Conservation (phyloP, 2,888 invertebrate species). For the Stenurella melanura region DNA sequence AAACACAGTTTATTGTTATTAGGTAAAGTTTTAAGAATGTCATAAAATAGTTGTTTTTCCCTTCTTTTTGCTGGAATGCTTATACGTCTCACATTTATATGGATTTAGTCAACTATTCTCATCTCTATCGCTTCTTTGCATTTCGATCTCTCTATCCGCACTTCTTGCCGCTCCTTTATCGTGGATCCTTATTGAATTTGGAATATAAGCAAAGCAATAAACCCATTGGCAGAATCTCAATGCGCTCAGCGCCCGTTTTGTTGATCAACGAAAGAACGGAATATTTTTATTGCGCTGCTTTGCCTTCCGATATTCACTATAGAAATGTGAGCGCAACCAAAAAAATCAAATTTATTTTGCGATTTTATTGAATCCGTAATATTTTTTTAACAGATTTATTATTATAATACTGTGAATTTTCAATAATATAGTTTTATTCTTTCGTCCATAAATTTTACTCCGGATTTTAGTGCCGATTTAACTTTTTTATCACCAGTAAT, state of each 20-base stretch:
- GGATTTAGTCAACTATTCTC: constrained; percentile 46
- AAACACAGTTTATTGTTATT: constrained; percentile 48
- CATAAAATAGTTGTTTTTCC: constrained; percentile 34
- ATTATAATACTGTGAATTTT: background rate
- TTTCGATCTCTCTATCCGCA: constrained; percentile 56
- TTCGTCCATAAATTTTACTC: background rate
- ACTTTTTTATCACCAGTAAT: background rate
- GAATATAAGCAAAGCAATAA: constrained; percentile 72
- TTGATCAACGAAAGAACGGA: constrained; percentile 64
- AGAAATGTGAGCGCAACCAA: constrained; percentile 50
- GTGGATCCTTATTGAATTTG: constrained; percentile 70
- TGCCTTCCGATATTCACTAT: constrained; percentile 56
- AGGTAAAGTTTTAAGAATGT: constrained; percentile 42
- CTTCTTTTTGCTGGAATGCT: constrained; percentile 34
- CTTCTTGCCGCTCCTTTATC: constrained; percentile 67
- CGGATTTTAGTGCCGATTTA: background rate
- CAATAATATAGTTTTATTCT: constrained; percentile 3
- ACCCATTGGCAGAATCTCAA: constrained; percentile 71
- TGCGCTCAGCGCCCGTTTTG: constrained; percentile 64
- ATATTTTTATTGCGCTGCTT: constrained; percentile 63
- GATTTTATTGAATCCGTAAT: constrained; percentile 44
- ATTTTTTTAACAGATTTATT: constrained; percentile 30
- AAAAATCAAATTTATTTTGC: constrained; percentile 43
- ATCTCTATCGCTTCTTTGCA: constrained; percentile 59
- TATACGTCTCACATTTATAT: constrained; percentile 47